Percentiles rank a stretch among this genome's conserved stretches.
These are phyloP conservation scores for Pelobates fuscus DNA, from an alignment of 2,113 vertebrate species.

Conservation along the genomic window DNA sequence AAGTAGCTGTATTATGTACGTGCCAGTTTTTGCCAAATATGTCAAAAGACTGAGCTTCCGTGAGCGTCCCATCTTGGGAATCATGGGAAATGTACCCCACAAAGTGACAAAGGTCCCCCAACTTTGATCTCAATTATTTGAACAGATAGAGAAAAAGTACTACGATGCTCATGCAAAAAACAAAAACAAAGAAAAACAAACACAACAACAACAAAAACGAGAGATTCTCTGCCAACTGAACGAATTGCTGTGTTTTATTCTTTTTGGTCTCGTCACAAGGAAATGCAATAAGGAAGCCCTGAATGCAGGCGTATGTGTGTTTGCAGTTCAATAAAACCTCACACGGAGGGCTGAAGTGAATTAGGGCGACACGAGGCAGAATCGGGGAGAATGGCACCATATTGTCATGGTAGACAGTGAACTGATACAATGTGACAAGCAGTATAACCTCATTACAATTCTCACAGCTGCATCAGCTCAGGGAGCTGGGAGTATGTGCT, in stretches of 20 bases:
- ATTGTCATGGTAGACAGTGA: conserved; percentile 21
- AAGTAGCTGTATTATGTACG: too few relatives aligned
- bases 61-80: too few relatives aligned
- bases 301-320: neutral
- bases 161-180: too few relatives aligned
- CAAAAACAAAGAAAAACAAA: too few relatives aligned
- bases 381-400: neutral
- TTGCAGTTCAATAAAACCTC: conserved; percentile 1
- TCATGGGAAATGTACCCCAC: too few relatives aligned
- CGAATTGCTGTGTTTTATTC: neutral
- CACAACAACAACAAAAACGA: too few relatives aligned
- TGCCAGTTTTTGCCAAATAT: too few relatives aligned
- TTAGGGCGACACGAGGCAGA: neutral
- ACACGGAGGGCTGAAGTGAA: neutral
- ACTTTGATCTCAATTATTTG: too few relatives aligned
- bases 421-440: conserved; percentile 26
- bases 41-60: too few relatives aligned
- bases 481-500: conserved; percentile 7
- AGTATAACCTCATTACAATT: conserved; percentile 8
- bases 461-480: neutral
- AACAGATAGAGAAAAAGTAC: too few relatives aligned
- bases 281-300: neutral
- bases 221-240: neutral
- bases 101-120: too few relatives aligned
- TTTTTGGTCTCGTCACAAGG: neutral